Percentiles rank a stretch among this genome's conserved stretches.
Conservation (phyloP, 2,113 vertebrate species). For the Isichthys henryi region DNA sequence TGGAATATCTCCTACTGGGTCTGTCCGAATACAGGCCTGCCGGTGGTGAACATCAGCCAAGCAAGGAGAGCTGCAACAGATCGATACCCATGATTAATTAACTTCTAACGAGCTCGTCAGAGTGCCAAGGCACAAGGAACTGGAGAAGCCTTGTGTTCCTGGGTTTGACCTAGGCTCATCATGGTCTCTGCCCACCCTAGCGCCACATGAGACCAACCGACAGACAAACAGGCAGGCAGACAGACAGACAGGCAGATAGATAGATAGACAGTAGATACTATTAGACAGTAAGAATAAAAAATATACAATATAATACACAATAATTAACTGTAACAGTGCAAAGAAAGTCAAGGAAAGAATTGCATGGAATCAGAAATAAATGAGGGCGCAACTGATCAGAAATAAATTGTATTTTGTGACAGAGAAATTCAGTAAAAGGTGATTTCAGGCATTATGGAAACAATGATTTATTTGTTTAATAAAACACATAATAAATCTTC, state of each 20-base stretch:
- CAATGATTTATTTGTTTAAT: background rate
- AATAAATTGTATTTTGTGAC: background rate
- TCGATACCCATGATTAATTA: slow-evolving; percentile 68
- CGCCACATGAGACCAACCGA: background rate
- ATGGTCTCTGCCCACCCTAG: slow-evolving; percentile 31
- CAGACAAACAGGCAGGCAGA: too few species aligned
- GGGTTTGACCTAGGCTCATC: slow-evolving; percentile 25
- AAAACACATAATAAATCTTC: background rate
- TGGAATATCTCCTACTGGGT: slow-evolving; percentile 34
- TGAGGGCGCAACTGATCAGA: too few species aligned
- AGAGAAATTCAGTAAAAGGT: background rate
- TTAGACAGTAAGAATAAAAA: too few species aligned
- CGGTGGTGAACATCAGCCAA: slow-evolving; percentile 39
- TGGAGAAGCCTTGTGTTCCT: slow-evolving; percentile 40
- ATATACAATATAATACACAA: background rate
- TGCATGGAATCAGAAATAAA: background rate
- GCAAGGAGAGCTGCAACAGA: slow-evolving; percentile 53
- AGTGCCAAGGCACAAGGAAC: slow-evolving; percentile 49
- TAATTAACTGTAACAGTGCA: background rate
- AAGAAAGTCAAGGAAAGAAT: background rate
- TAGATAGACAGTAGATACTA: background rate
- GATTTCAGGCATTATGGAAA: background rate
- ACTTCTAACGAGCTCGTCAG: slow-evolving; percentile 68
- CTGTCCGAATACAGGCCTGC: slow-evolving; percentile 44
- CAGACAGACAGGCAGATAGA: background rate